Evolutionary conservation across 2,888 invertebrate genomes (phyloP), one percentile per base, ranked within the genome.

Genomic region (Abrostola tripartita): DNA sequence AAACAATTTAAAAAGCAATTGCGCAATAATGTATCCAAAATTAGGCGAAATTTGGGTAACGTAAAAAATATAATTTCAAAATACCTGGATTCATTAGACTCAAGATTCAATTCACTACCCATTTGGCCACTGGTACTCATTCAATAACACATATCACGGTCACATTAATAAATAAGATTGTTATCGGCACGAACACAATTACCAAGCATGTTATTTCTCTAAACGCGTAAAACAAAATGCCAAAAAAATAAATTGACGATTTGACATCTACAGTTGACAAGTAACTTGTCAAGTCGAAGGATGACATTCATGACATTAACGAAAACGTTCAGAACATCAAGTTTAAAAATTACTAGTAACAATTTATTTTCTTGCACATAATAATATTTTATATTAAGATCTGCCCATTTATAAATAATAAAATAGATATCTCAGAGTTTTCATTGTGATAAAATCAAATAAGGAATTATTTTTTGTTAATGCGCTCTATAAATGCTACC

Each of bases 71-170:
- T 64, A 55, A 65, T 67, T 54, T 52, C 61, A 68, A 69, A 35
- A 54, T 85, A 94, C 93, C 92, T 91, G 91, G 92, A 85, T 85
- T 88, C 87, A 75, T 89, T 79, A 59, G 87, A 82, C 64, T 88
- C 82, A 69, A 90, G 73, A 76, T 90, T 89, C 79, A 92, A 79
- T 91, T 93, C 92, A 89, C 89, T 93, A 88, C 88, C 93, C 94
- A 94, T 94, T 91, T 91, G 92, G 81, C 77, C 84, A 85, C 84
- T 82, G 64, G 71, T 78, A 76, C 88, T 44, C 95, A 95, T 66
- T 95, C 95, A 69, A 95, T 93, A 74, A 78, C 79, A 85, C 87
- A 87, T 87, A 87, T 79, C 85, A 89, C 84, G 78, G 71, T 60
- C 70, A 79, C 69, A 59, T 57, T 62, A 67, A 40, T 37, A 62